Evolutionary conservation across 2,113 vertebrate genomes (phyloP).

Genomic region (Arvicanthis niloticus): DNA sequence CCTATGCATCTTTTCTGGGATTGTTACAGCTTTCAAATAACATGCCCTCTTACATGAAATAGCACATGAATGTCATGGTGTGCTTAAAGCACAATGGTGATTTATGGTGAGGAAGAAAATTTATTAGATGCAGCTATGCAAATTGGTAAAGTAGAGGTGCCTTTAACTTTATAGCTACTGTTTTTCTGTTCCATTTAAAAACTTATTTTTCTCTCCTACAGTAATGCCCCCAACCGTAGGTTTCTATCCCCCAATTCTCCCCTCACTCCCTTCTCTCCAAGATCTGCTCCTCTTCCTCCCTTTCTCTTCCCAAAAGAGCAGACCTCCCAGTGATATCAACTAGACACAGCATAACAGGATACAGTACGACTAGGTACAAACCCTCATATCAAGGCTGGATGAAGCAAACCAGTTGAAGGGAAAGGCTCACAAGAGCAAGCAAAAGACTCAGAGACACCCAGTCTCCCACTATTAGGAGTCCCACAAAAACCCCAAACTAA

Average conservation of each 20-base stretch:
- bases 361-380: not conserved
- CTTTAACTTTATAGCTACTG: not conserved
- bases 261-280: not conserved
- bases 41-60: not conserved
- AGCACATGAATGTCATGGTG: too few relatives aligned
- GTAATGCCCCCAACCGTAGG: not conserved
- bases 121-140: not conserved
- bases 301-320: not conserved
- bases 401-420: not conserved
- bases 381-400: not conserved
- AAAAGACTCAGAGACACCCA: not conserved
- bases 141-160: not conserved
- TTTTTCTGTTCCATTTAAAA: too few relatives aligned
- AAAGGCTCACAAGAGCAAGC: not conserved
- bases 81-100: not conserved
- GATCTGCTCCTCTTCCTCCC: not conserved
- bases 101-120: slow-evolving; percentile 5
- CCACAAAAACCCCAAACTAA: not conserved
- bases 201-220: too few relatives aligned
- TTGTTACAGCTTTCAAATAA: not conserved
- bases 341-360: not conserved
- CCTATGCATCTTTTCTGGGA: not conserved
- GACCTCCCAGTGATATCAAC: not conserved
- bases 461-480: not conserved
- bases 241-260: not conserved